Base-by-base conservation (phyloP, 2,113 vertebrate species). In the Peromyscus leucopus region DNA sequence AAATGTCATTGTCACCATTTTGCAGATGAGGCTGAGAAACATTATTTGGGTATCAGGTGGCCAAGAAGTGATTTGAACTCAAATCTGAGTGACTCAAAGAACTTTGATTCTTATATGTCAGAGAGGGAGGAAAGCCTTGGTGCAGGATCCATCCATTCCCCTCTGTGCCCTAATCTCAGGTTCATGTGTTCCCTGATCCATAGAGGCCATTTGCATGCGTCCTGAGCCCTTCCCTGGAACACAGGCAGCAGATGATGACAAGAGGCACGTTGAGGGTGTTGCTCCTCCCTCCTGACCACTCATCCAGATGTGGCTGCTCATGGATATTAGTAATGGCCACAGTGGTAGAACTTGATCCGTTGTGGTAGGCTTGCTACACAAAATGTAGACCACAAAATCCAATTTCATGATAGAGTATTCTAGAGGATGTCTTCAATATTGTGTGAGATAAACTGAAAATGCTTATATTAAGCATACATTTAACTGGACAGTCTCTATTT, bases 381-480 rank as follows among this genome's bases (percentile, higher is more conserved):
- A 91, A 93, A 89, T n/a, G 74, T 7, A 71, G 2, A 2, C 21
- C 55, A 80, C 61, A 6, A 39, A 75, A 28, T 57, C 69, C 63
- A 76, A 74, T 42, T 89, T 86, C 72, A 48, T 22, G 6, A 36
- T 28, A 93, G 8, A 48, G 17, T 87, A 55, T 91, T 95, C 9
- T 42, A 28, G 36, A 86, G 2, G 31, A n/a, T n/a, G 15, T 76
- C 17, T 51, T n/a, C 78, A 85, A 76, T 93, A 87, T 51, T 71
- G 2, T 63, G 51, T 26, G 36, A 94, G n/a, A 28, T 26, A 31
- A 21, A 42, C 11, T 42, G 55, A 36, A 28, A 72, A 76, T 46
- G 28, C n/a, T 88, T 57, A 31, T 85, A 61, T 87, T 72, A 93
- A 89, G 51, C 51, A 69, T n/a, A 72, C 10, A 74, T 83, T 46